Evolutionary conservation across 92 coral and sea anemone species (phyloP).

Genomic region (Epizoanthus stellaris): DNA sequence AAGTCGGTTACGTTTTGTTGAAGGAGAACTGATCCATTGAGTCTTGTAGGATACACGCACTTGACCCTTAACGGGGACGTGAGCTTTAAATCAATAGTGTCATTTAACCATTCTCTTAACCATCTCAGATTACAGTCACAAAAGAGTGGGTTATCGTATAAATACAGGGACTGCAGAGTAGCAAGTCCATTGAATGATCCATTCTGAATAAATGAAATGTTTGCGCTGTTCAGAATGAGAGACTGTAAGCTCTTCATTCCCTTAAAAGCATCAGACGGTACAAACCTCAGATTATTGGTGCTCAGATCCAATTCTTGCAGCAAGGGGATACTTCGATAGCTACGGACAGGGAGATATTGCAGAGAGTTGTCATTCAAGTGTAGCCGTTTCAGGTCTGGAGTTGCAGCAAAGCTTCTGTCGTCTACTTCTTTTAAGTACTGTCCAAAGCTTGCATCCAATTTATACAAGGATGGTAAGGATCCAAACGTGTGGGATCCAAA

Average conservation of each 20-base stretch:
- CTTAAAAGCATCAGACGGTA: slow-evolving; percentile 51
- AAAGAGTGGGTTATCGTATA: slow-evolving; percentile 51
- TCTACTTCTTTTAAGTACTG: slow-evolving; percentile 11
- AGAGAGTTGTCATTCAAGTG: slow-evolving; percentile 45
- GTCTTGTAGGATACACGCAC: background rate
- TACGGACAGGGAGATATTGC: slow-evolving; percentile 28
- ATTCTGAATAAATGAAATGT: slow-evolving; percentile 58
- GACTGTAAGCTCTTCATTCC: slow-evolving; percentile 33
- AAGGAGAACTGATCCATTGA: slow-evolving; percentile 6
- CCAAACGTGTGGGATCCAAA: slow-evolving; percentile 58
- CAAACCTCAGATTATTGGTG: slow-evolving; percentile 48
- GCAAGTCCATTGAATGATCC: slow-evolving; percentile 37
- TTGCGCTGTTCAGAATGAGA: slow-evolving; percentile 56
- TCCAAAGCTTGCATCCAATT: slow-evolving; percentile 47
- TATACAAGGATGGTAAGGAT: slow-evolving; percentile 68
- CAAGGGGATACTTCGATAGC: background rate
- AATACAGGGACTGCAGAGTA: slow-evolving; percentile 27
- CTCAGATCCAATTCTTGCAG: slow-evolving; percentile 59
- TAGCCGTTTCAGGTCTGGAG: slow-evolving; percentile 32
- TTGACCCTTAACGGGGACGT: slow-evolving; percentile 6
- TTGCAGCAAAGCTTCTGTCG: slow-evolving; percentile 32
- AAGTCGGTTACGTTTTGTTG: slow-evolving; percentile 9
- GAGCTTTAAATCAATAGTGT: background rate
- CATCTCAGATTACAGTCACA: slow-evolving; percentile 66
- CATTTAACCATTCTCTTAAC: slow-evolving; percentile 59